A percentile compares a stretch with the other conserved stretches of the same genome.
Evolutionary conservation across 2,888 invertebrate genomes (phyloP).

Genomic region (Cosmopolites sordidus): DNA sequence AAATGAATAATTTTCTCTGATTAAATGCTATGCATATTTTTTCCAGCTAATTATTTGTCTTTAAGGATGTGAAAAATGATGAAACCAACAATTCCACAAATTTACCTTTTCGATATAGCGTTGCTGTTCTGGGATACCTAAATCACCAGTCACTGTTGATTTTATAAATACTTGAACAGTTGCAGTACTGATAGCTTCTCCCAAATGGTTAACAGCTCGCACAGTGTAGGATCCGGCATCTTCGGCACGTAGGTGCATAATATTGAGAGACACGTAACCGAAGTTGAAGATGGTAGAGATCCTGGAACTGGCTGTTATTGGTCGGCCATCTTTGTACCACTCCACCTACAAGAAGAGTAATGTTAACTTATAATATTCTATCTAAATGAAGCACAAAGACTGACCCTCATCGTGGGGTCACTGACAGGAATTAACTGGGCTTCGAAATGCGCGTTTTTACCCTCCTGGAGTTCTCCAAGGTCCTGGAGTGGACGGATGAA

Average conservation of each 20-base stretch:
- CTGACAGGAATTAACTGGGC: slow-evolving; percentile 88
- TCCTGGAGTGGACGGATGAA: slow-evolving; percentile 86
- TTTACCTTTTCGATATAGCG: slow-evolving; percentile 79
- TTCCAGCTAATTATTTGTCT: too few species aligned
- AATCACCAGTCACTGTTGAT: slow-evolving; percentile 79
- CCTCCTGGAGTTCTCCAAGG: slow-evolving; percentile 82
- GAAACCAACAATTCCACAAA: too few species aligned
- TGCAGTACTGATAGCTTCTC: slow-evolving; percentile 84
- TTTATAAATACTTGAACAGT: slow-evolving; percentile 63
- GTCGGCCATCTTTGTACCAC: slow-evolving; percentile 92
- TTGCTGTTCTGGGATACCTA: slow-evolving; percentile 80
- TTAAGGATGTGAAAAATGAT: too few species aligned
- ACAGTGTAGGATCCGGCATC: slow-evolving; percentile 94
- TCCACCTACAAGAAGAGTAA: slow-evolving; percentile 60
- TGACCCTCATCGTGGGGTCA: slow-evolving; percentile 86
- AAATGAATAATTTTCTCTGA: too few species aligned
- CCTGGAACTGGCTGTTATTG: slow-evolving; percentile 94
- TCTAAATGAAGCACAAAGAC: slow-evolving; percentile 39
- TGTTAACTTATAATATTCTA: not conserved
- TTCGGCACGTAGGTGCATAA: slow-evolving; percentile 97
- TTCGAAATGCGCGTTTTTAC: slow-evolving; percentile 89
- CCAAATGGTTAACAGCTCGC: slow-evolving; percentile 84
- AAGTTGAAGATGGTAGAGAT: slow-evolving; percentile 98
- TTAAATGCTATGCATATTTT: not conserved
- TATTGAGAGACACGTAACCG: slow-evolving; percentile 97